Evolutionary conservation across 2,888 invertebrate genomes (phyloP).

Genomic region (Lissocephala sabroskyi): DNA sequence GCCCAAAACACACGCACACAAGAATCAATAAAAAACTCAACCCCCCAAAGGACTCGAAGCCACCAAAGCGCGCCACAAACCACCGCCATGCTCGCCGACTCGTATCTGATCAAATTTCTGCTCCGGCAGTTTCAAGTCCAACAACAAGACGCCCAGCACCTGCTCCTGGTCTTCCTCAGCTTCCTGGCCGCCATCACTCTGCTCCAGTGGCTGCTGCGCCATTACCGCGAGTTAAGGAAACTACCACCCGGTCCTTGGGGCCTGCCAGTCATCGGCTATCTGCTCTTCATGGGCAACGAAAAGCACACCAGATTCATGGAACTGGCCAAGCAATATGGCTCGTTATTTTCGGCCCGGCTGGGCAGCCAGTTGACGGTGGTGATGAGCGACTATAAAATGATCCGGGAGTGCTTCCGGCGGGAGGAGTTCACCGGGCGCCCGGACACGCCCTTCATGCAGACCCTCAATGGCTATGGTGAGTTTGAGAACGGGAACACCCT

Average conservation of each 20-base stretch:
- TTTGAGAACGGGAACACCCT: conserved; percentile 57
- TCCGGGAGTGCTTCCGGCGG: conserved; percentile 87
- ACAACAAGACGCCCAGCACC: conserved; percentile 65
- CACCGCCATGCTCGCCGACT: conserved; percentile 55
- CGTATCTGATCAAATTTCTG: conserved; percentile 67
- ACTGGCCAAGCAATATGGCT: conserved; percentile 84
- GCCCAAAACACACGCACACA: neutral
- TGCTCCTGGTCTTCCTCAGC: conserved; percentile 66
- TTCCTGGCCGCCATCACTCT: conserved; percentile 67
- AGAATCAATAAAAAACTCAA: too few species aligned
- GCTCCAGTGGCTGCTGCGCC: conserved; percentile 68
- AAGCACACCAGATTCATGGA: conserved; percentile 85
- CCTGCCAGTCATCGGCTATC: conserved; percentile 86
- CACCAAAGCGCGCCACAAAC: too few species aligned
- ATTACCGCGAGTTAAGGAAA: conserved; percentile 68
- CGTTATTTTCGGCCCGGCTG: conserved; percentile 85
- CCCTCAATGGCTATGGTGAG: conserved; percentile 92
- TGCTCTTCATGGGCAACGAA: conserved; percentile 83
- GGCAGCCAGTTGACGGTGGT: conserved; percentile 89
- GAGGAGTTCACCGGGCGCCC: conserved; percentile 93
- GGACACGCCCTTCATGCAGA: conserved; percentile 87
- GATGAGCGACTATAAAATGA: conserved; percentile 88
- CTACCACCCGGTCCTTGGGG: conserved; percentile 94
- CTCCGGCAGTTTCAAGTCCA: conserved; percentile 62
- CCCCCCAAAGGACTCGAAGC: too few species aligned